A percentile compares a stretch with the other conserved stretches of the same genome.
phyloP scores from a whole-genome alignment of 2,797 vertebrate species.

The Protosalanx chinensis region DNA sequence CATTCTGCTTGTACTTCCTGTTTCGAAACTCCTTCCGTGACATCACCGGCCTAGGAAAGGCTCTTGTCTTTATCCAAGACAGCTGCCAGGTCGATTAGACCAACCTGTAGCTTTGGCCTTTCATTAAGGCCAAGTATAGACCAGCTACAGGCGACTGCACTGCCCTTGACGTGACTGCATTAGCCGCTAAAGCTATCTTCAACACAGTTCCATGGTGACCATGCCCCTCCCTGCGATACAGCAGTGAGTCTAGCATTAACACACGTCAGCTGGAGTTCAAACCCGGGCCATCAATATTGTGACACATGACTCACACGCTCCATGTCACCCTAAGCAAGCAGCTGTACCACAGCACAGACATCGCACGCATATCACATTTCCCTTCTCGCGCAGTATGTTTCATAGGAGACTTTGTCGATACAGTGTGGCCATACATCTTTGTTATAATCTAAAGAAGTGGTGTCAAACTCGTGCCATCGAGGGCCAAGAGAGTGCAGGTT shows the following conservation, averaged over 20 bases:
- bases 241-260: background rate
- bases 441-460: slow-evolving; percentile 12
- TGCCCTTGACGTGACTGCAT: no score
- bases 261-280: background rate
- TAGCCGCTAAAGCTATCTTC: slow-evolving; percentile 12
- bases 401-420: background rate
- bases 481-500: no score
- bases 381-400: background rate
- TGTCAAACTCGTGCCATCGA: no score
- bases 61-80: no score
- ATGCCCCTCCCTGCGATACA: background rate
- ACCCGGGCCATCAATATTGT: background rate
- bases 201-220: background rate
- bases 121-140: slow-evolving; percentile 62
- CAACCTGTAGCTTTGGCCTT: slow-evolving; percentile 8
- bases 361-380: background rate
- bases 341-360: no score
- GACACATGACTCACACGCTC: no score
- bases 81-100: background rate
- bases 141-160: slow-evolving; percentile 29
- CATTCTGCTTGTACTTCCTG: no score
- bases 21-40: no score
- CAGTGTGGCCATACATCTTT: slow-evolving; percentile 21
- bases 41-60: no score
- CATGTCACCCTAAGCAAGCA: no score